These are phyloP conservation scores for Silurus lanzhouensis DNA, from an alignment of 2,797 vertebrate genomes.

Conservation along the genomic window DNA sequence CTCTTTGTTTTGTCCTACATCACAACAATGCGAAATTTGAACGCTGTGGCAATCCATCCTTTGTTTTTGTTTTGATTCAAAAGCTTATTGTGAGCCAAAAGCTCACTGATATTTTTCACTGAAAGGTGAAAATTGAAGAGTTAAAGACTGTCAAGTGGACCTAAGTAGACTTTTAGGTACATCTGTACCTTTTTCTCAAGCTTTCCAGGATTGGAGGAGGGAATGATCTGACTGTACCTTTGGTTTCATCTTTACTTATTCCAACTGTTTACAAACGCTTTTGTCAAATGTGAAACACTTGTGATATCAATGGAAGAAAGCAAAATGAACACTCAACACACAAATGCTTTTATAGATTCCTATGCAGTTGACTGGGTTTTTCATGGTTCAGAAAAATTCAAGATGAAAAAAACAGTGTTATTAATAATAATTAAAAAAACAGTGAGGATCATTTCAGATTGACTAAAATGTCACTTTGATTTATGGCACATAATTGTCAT, in stretches of 20 bases:
- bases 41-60: background rate
- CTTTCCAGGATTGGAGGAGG: conserved; percentile 29
- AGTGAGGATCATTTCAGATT: background rate
- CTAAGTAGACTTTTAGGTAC: background rate
- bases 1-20: conserved; percentile 24
- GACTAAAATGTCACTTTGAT: too few relatives aligned
- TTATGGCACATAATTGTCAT: background rate
- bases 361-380: background rate
- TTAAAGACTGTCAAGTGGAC: background rate
- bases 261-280: background rate
- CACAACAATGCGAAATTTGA: conserved; percentile 22
- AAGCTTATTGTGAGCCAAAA: conserved; percentile 4
- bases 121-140: conserved; percentile 7
- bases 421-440: background rate
- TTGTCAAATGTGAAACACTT: conserved; percentile 33
- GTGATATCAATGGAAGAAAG: background rate
- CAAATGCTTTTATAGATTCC: conserved; percentile 27
- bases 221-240: conserved; percentile 6
- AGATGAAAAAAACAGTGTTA: background rate
- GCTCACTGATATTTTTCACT: background rate
- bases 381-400: background rate
- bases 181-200: conserved; percentile 7
- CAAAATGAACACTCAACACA: background rate
- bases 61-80: background rate
- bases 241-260: conserved; percentile 3